These are phyloP conservation scores for Phaethornis superciliosus DNA, from an alignment of 2,113 vertebrate species.

Conservation along the genomic window DNA sequence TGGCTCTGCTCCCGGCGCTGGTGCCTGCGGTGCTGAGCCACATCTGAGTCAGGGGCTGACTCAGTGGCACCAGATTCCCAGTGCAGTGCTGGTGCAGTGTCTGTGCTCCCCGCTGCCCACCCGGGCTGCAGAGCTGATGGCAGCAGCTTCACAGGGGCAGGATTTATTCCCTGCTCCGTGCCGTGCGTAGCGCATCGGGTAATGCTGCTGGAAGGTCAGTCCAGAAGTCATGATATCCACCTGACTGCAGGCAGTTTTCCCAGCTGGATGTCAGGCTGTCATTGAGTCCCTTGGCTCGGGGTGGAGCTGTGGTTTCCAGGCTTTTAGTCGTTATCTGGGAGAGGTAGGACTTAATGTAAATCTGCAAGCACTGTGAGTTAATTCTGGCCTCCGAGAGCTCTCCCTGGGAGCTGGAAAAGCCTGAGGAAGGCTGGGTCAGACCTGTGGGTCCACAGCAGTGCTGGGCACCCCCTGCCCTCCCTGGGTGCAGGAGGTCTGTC, in stretches of 20 bases:
- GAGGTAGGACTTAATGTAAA: neutral
- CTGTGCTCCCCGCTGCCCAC: neutral
- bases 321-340: neutral
- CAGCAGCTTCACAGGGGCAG: neutral
- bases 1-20: neutral
- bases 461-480: neutral
- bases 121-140: neutral
- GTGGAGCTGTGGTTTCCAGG: neutral
- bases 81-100: neutral
- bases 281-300: neutral
- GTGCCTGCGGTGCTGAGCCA: neutral
- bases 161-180: fast-evolving
- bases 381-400: neutral
- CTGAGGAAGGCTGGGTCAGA: neutral
- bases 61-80: conserved; percentile 24
- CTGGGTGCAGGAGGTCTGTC: neutral
- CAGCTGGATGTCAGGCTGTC: neutral
- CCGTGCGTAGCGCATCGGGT: neutral
- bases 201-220: neutral
- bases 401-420: neutral
- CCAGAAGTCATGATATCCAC: fast-evolving
- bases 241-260: fast-evolving
- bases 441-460: neutral
- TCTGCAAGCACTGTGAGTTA: fast-evolving
- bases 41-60: conserved; percentile 52